Evolutionary conservation across 1,140 invertebrate species (phyloP), one percentile per base, ranked within the genome.

Genomic region (Coelopa frigida): DNA sequence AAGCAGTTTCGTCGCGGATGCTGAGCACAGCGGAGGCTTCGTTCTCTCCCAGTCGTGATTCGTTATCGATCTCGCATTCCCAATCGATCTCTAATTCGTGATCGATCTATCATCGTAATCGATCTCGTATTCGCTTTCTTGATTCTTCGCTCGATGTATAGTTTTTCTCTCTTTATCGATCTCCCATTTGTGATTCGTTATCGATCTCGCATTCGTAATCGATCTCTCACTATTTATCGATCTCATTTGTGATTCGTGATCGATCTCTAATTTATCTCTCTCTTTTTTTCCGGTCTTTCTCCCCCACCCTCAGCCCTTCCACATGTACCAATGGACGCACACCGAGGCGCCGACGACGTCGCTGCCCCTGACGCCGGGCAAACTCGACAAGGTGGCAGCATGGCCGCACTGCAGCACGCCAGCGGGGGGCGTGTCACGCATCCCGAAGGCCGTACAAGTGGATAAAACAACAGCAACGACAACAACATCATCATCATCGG

Each of bases 241-340:
- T 15, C 14, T 22, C 14, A 39, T 39, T 47, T 23, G 12, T 21
- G n/a, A n/a, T n/a, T n/a, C n/a, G n/a, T n/a, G n/a, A n/a, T n/a
- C n/a, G n/a, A n/a, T n/a, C n/a, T n/a, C n/a, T n/a, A n/a, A 21
- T 21, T 15, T 2, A 41, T 48, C 37, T 33, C 44, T 50, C 32
- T 53, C 52, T 50, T 54, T 58, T 46, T 55, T 76, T 79, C 27
- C 69, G n/a, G n/a, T n/a, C n/a, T n/a, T n/a, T n/a, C n/a, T n/a
- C n/a, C n/a, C n/a, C n/a, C n/a, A n/a, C n/a, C n/a, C n/a, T n/a
- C n/a, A 93, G 89, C 81, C 85, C 42, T 85, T 88, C 65, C 75
- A 87, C 55, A 88, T 89, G 81, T 92, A 93, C 68, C 88, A 84
- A 61, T 92, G 89, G 89, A 79, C 83, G 18, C 82, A 89, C 60